phyloP scores from a whole-genome alignment of 2,888 invertebrate genomes.

The Oscheius sp. region DNA sequence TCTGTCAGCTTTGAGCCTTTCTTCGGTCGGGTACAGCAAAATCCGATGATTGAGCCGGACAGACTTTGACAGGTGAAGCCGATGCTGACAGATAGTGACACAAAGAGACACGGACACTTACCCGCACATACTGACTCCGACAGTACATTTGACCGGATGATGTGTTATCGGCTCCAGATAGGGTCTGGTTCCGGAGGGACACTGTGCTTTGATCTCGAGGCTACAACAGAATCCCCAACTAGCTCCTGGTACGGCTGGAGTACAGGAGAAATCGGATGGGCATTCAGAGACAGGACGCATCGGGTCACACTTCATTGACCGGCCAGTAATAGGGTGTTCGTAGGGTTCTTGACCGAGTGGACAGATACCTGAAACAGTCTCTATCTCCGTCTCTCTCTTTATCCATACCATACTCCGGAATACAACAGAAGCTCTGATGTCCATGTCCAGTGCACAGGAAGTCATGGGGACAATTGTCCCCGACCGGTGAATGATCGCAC shows the following conservation, averaged over 20 bases:
- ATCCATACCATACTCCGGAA: conserved; percentile 46
- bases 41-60: conserved; percentile 47
- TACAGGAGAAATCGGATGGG: conserved; percentile 49
- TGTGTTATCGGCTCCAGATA: conserved; percentile 40
- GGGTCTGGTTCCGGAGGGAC: conserved; percentile 44
- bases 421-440: conserved; percentile 49
- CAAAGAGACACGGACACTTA: not conserved
- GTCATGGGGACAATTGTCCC: conserved; percentile 49
- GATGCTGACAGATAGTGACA: conserved; percentile 40
- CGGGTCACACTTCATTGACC: conserved; percentile 56
- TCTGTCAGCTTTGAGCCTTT: not conserved
- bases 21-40: conserved; percentile 44
- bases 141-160: conserved; percentile 51
- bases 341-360: conserved; percentile 54
- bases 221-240: conserved; percentile 55
- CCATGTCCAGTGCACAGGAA: conserved; percentile 52
- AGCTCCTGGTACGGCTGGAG: conserved; percentile 55
- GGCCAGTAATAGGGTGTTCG: conserved; percentile 47
- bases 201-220: conserved; percentile 46
- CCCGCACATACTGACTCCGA: conserved; percentile 56
- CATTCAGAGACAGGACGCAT: conserved; percentile 44
- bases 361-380: conserved; percentile 42
- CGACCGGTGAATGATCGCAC: conserved; percentile 44
- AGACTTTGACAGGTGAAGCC: conserved; percentile 54
- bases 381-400: not conserved